These are phyloP conservation scores for Spinibarbus caldwelli DNA, from an alignment of 2,797 vertebrate genomes.

Conservation along the genomic window DNA sequence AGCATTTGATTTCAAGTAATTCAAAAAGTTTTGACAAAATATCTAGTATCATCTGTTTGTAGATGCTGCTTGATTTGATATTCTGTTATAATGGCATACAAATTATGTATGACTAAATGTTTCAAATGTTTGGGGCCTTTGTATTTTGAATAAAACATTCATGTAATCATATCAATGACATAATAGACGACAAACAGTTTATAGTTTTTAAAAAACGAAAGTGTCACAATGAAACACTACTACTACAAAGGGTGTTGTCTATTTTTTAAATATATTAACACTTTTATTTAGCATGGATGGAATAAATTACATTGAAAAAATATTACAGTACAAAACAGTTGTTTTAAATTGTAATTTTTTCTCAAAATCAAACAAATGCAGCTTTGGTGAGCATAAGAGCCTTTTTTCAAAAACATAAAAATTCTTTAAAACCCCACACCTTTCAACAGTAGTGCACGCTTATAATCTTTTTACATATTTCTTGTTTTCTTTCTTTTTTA, in stretches of 20 bases:
- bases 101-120: background rate
- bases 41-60: background rate
- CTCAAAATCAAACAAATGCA: background rate
- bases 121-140: background rate
- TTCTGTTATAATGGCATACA: background rate
- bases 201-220: background rate
- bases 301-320: background rate
- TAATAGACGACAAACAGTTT: background rate
- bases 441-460: background rate
- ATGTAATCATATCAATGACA: background rate
- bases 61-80: background rate
- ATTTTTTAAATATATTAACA: background rate
- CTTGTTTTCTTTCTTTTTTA: slow-evolving; percentile 68
- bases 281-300: background rate
- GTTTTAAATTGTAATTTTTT: background rate
- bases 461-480: background rate
- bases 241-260: background rate
- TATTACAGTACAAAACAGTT: background rate
- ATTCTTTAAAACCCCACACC: background rate
- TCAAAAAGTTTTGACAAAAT: background rate
- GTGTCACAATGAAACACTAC: background rate
- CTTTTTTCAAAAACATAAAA: background rate
- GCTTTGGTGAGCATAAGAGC: background rate
- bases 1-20: background rate
- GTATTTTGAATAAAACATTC: background rate